A percentile compares a stretch with the other conserved stretches of the same genome.
Evolutionary conservation across 2,888 invertebrate genomes (phyloP).

Genomic region (Leptinotarsa juncta): DNA sequence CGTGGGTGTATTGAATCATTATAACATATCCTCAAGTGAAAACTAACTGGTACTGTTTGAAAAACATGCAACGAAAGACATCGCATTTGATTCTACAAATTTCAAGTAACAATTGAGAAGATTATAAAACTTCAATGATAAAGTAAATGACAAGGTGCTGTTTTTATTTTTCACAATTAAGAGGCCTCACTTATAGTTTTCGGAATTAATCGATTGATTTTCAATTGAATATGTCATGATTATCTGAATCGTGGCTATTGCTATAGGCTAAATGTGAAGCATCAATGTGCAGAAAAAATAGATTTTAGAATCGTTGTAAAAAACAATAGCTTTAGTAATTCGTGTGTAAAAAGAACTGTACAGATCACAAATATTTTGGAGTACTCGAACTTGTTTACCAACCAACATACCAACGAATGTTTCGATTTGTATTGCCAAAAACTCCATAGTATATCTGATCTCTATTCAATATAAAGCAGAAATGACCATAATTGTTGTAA

Average conservation of each 20-base stretch:
- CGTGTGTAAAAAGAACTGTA: conserved; percentile 33
- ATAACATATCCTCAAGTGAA: neutral
- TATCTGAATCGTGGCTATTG: neutral
- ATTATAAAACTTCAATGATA: no score
- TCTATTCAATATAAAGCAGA: conserved; percentile 39
- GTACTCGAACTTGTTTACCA: conserved; percentile 10
- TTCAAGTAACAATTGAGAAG: no score
- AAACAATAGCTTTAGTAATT: conserved; percentile 46
- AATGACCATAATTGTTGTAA: conserved; percentile 34
- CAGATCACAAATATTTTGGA: conserved; percentile 40
- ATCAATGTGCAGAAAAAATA: conserved; percentile 42
- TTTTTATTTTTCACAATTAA: neutral
- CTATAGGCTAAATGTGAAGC: conserved; percentile 37
- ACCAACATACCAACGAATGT: conserved; percentile 1
- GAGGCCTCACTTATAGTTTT: neutral
- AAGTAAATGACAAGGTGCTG: neutral
- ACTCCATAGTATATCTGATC: conserved; percentile 37
- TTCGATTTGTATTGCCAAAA: conserved; percentile 1
- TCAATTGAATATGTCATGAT: conserved; percentile 1
- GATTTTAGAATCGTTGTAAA: conserved; percentile 49
- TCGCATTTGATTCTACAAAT: no score
- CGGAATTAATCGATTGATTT: neutral
- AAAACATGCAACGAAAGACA: no score
- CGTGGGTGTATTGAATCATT: neutral
- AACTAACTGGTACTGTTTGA: neutral